Evolutionary conservation across 2,888 invertebrate species (phyloP).

Genomic region (Pseudolycoriella hygida): DNA sequence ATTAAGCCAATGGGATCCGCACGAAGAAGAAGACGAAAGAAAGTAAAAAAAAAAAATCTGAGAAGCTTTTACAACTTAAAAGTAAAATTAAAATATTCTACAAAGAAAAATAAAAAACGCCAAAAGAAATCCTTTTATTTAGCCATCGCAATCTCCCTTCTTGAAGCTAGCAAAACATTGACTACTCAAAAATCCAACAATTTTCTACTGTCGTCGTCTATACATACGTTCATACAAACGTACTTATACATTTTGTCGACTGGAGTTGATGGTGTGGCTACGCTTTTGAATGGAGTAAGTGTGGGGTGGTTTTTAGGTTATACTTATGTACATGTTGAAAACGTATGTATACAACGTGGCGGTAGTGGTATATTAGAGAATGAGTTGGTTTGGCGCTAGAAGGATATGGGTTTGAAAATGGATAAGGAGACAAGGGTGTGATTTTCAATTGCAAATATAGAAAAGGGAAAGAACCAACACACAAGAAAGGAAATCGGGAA

Average conservation of each 20-base stretch:
- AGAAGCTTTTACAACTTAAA: no score
- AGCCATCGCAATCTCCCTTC: no score
- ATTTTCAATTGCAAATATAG: constrained; percentile 1
- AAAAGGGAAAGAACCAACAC: constrained; percentile 1
- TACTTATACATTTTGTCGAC: background rate
- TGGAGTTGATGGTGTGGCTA: background rate
- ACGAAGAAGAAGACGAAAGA: no score
- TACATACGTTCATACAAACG: background rate
- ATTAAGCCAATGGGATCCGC: no score
- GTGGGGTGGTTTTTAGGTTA: background rate
- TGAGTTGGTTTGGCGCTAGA: constrained; percentile 1
- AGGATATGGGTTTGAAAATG: constrained; percentile 1
- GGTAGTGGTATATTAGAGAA: background rate
- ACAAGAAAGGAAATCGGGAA: constrained; percentile 1
- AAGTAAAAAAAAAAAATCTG: no score
- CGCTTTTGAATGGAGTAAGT: background rate
- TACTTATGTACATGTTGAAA: background rate
- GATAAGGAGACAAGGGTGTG: constrained; percentile 1
- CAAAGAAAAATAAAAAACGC: no score
- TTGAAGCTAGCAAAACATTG: no score
- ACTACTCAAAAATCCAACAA: no score
- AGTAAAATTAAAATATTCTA: no score
- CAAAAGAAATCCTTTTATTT: no score
- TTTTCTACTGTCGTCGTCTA: no score
- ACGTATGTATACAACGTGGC: background rate